Conservation (phyloP, 2,888 invertebrate genomes). For the Lordiphosa fenestrarum region DNA sequence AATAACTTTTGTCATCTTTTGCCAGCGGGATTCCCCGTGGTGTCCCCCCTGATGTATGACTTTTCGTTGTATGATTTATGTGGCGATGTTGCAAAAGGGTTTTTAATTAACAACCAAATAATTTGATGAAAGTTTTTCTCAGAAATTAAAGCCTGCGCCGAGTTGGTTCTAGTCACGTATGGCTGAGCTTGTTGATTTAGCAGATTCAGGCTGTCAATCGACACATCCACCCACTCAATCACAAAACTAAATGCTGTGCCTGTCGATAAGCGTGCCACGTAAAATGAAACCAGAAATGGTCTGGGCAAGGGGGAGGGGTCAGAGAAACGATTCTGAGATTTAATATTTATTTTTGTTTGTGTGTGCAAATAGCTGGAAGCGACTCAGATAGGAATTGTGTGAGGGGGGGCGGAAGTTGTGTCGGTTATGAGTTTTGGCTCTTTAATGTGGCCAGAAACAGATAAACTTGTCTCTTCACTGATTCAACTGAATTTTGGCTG, state of each 20-base stretch:
- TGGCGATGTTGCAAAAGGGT: background rate
- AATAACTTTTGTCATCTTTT: slow-evolving; percentile 68
- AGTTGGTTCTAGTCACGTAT: background rate
- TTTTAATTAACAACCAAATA: slow-evolving; percentile 59
- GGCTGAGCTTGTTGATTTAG: slow-evolving; percentile 61
- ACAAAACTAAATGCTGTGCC: slow-evolving; percentile 66
- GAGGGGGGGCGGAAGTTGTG: background rate
- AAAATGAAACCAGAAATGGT: slow-evolving; percentile 28
- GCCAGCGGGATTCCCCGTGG: slow-evolving; percentile 60
- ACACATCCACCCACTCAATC: slow-evolving; percentile 75
- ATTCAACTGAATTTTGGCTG: background rate
- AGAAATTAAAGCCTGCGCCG: slow-evolving; percentile 3
- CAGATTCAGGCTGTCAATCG: slow-evolving; percentile 78
- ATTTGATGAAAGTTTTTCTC: slow-evolving; percentile 21
- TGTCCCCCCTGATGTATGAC: slow-evolving; percentile 64
- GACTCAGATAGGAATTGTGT: slow-evolving; percentile 48
- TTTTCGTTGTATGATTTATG: slow-evolving; percentile 54
- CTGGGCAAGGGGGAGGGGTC: slow-evolving; percentile 37
- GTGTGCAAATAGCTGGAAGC: slow-evolving; percentile 77
- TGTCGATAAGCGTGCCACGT: slow-evolving; percentile 67
- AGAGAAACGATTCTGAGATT: slow-evolving; percentile 49
- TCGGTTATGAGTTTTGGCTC: background rate
- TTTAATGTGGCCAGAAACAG: background rate
- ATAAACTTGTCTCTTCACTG: too few species aligned
- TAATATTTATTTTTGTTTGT: slow-evolving; percentile 75